phyloP scores from a whole-genome alignment of 2,797 vertebrate genomes.

The Sylvilagus floridanus region DNA sequence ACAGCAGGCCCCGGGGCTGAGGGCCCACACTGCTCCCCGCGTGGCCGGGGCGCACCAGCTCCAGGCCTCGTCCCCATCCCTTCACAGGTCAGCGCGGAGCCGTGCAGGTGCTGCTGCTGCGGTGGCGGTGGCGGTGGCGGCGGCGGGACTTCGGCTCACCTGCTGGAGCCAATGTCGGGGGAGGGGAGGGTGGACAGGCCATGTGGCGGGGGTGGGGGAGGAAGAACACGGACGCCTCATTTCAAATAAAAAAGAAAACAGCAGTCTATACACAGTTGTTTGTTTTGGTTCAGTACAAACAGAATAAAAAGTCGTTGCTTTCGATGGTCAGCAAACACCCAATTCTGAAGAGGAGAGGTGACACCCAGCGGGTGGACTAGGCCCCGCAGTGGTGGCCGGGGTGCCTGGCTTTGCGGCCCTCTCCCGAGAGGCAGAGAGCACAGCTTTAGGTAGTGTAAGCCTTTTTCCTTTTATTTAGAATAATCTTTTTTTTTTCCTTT shows the following conservation, averaged over 20 bases:
- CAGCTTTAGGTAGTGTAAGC: conserved; percentile 90
- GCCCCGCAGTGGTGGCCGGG: conserved; percentile 69
- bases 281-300: conserved; percentile 86
- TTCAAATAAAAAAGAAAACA: conserved; percentile 82
- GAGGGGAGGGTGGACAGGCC: conserved; percentile 58
- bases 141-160: conserved; percentile 62
- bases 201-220: conserved; percentile 57
- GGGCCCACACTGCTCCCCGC: conserved; percentile 79
- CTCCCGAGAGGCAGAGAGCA: conserved; percentile 90
- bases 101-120: conserved; percentile 16
- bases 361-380: conserved; percentile 71
- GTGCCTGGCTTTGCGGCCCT: conserved; percentile 81
- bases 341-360: conserved; percentile 83
- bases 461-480: conserved; percentile 91
- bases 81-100: conserved; percentile 66
- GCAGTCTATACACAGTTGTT: conserved; percentile 85
- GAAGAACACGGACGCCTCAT: conserved; percentile 78
- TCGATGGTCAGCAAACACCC: conserved; percentile 81
- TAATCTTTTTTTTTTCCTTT: conserved; percentile 80
- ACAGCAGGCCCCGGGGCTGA: conserved; percentile 84
- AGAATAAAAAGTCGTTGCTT: conserved; percentile 82
- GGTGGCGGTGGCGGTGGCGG: neutral
- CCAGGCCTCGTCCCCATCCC: conserved; percentile 60
- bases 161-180: conserved; percentile 69
- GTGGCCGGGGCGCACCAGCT: conserved; percentile 72